Evolutionary conservation across 2,113 vertebrate genomes (phyloP).

Genomic region (Triplophysa dalaica): DNA sequence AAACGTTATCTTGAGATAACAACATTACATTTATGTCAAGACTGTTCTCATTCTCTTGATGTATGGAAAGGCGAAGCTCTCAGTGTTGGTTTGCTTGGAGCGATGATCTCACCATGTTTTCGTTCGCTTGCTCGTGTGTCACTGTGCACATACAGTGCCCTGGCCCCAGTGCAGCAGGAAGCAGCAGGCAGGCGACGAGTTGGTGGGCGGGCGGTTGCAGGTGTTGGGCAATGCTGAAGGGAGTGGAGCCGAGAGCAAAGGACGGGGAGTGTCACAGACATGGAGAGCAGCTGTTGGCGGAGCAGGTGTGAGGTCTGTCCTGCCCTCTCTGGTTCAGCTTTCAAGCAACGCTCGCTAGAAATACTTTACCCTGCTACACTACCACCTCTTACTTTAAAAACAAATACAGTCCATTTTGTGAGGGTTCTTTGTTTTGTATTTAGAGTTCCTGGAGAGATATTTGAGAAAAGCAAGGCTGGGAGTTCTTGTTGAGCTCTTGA

Average conservation of each 20-base stretch:
- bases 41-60: too few species aligned
- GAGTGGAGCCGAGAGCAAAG: constrained; percentile 36
- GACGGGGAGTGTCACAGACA: constrained; percentile 51
- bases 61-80: too few species aligned
- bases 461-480: constrained; percentile 26
- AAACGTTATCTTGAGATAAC: too few species aligned
- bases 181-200: constrained; percentile 25
- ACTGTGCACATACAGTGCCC: background rate
- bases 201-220: constrained; percentile 7
- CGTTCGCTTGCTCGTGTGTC: background rate
- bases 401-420: constrained; percentile 1
- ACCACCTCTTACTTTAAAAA: background rate
- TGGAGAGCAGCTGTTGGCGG: constrained; percentile 53
- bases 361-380: constrained; percentile 17
- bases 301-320: constrained; percentile 54
- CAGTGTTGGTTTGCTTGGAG: too few species aligned
- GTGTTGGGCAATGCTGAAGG: constrained; percentile 42
- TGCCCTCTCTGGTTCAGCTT: constrained; percentile 38
- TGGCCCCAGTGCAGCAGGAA: constrained; percentile 22
- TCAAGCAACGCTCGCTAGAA: constrained; percentile 36
- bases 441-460: constrained; percentile 28
- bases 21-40: too few species aligned
- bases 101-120: background rate
- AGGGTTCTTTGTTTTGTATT: constrained; percentile 21
- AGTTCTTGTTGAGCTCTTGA: constrained; percentile 14